Percentiles rank a stretch among this genome's conserved stretches.
phyloP scores from a whole-genome alignment of 2,797 vertebrate species.

The Tokudaia tokunoshimensis region DNA sequence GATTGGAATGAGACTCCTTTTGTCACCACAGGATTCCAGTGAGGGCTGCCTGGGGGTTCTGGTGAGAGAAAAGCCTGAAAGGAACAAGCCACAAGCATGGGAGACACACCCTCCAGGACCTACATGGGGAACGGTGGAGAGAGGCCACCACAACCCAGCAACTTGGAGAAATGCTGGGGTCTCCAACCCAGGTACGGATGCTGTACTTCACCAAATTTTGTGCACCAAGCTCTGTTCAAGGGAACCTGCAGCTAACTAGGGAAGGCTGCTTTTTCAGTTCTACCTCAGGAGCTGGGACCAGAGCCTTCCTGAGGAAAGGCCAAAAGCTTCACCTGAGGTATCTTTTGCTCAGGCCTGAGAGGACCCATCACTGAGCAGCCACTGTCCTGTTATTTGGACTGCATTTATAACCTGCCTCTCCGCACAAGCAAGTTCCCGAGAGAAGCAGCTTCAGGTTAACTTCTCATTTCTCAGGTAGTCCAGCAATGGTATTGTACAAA shows the following conservation, averaged over 20 bases:
- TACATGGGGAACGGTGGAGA: neutral
- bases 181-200: rapidly evolving
- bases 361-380: neutral
- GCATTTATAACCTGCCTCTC: neutral
- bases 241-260: neutral
- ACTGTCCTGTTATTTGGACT: neutral
- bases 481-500: neutral
- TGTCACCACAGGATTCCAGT: slow-evolving; percentile 30
- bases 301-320: neutral
- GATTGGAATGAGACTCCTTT: slow-evolving; percentile 74
- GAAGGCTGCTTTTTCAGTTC: neutral
- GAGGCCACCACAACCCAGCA: neutral
- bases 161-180: neutral
- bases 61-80: neutral
- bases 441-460: neutral
- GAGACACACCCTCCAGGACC: neutral
- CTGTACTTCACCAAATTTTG: no score
- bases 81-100: neutral
- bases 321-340: neutral
- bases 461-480: neutral
- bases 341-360: no score
- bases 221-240: neutral
- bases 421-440: neutral
- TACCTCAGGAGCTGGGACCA: neutral
- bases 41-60: neutral